phyloP scores from a whole-genome alignment of 2,888 invertebrate genomes.

The Aethes cnicana region DNA sequence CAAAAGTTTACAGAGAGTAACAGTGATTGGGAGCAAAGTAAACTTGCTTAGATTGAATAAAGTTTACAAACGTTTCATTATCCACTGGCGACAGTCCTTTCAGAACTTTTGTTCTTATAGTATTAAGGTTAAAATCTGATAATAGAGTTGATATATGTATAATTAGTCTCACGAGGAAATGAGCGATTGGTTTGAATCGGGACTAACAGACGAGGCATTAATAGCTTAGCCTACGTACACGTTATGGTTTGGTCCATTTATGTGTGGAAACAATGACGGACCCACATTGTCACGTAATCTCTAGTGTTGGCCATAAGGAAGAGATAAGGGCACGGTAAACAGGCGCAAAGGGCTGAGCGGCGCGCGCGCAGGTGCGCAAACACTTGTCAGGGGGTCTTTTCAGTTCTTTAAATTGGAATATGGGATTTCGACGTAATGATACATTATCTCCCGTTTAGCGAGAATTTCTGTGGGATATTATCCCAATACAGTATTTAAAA shows the following conservation, averaged over 20 bases:
- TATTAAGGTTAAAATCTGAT: no score
- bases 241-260: constrained; percentile 3
- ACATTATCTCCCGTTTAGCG: no score
- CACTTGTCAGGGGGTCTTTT: no score
- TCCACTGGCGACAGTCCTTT: no score
- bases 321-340: constrained; percentile 60
- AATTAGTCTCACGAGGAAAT: not conserved
- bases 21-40: constrained; percentile 29
- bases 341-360: constrained; percentile 42
- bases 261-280: not conserved
- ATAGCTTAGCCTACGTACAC: not conserved
- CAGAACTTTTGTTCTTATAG: no score
- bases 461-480: no score
- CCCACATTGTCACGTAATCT: constrained; percentile 4
- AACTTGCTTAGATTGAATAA: constrained; percentile 19
- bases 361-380: constrained; percentile 35
- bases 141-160: no score
- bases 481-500: no score
- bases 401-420: no score
- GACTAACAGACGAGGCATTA: constrained; percentile 8
- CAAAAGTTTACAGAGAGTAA: constrained; percentile 33
- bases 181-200: constrained; percentile 11
- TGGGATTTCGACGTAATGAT: no score
- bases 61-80: constrained; percentile 31
- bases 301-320: constrained; percentile 43